phyloP scores from a whole-genome alignment of 2,113 vertebrate species.

The Phycodurus eques region DNA sequence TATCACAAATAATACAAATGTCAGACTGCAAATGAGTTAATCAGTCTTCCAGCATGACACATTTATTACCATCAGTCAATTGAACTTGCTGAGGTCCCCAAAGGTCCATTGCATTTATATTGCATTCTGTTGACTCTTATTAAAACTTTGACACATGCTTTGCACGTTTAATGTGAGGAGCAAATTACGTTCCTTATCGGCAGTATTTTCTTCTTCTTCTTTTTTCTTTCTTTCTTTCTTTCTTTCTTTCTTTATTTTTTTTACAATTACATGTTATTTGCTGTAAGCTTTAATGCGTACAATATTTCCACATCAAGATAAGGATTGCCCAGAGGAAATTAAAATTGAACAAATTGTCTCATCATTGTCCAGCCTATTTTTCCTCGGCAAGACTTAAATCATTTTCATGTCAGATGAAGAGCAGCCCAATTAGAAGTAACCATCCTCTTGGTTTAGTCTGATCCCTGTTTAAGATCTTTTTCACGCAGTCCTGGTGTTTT shows the following conservation, averaged over 20 bases:
- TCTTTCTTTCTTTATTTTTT: background rate
- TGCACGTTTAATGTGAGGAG: background rate
- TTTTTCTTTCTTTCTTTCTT: no score
- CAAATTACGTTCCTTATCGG: background rate
- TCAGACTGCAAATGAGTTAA: slow-evolving; percentile 18
- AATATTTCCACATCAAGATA: background rate
- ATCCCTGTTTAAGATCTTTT: background rate
- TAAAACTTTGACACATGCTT: slow-evolving; percentile 1
- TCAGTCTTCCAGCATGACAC: slow-evolving; percentile 13
- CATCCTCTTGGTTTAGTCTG: background rate
- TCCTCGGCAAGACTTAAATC: background rate
- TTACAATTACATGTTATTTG: background rate
- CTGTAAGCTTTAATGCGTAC: background rate
- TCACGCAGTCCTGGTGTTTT: background rate
- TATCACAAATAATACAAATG: slow-evolving; percentile 25
- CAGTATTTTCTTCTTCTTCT: background rate
- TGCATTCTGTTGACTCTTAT: slow-evolving; percentile 8
- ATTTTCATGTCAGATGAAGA: background rate
- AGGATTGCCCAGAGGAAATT: background rate
- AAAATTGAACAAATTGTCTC: background rate
- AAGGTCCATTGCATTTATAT: background rate
- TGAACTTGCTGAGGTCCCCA: slow-evolving; percentile 2
- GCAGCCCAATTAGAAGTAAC: background rate
- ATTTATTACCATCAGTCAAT: slow-evolving; percentile 19
- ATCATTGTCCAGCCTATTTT: background rate